A percentile compares a stretch with the other conserved stretches of the same genome.
Conservation (phyloP, 1,140 invertebrate species). For the Drosophila asahinai region DNA sequence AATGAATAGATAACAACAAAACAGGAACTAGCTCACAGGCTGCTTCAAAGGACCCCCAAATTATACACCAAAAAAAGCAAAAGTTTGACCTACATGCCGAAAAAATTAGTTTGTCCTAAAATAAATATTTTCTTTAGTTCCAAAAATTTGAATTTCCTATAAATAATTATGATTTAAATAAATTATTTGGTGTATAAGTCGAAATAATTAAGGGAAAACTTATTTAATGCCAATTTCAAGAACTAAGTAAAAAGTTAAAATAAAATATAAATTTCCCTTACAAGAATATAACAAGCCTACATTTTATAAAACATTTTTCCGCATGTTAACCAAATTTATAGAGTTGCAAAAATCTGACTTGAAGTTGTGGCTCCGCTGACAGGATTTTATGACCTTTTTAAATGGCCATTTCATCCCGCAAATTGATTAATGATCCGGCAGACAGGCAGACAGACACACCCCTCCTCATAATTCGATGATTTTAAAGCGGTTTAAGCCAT, state of each 20-base stretch:
- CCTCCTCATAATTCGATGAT: slow-evolving; percentile 28
- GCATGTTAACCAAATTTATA: background rate
- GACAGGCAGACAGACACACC: background rate
- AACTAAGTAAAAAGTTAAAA: no score
- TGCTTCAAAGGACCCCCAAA: background rate
- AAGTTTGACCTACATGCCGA: slow-evolving; percentile 13
- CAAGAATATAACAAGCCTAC: no score
- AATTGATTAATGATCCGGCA: slow-evolving; percentile 55
- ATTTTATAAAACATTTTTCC: no score
- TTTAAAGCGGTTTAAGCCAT: slow-evolving; percentile 39
- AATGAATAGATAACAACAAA: slow-evolving; percentile 66
- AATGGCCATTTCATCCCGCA: slow-evolving; percentile 34
- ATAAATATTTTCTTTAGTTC: no score
- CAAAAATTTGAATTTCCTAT: no score
- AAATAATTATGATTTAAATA: no score
- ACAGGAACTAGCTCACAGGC: slow-evolving; percentile 13
- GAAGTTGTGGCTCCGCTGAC: slow-evolving; percentile 26
- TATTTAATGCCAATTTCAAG: no score
- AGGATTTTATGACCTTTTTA: slow-evolving; percentile 52
- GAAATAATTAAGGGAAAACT: no score
- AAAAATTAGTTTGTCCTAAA: background rate
- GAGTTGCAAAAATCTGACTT: slow-evolving; percentile 18
- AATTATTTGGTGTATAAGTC: no score
- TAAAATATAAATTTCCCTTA: no score
- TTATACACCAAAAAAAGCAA: slow-evolving; percentile 5